Percentiles rank a stretch among this genome's conserved stretches.
These are phyloP conservation scores for Moxostoma hubbsi DNA, from an alignment of 2,797 vertebrate genomes.

Conservation along the genomic window DNA sequence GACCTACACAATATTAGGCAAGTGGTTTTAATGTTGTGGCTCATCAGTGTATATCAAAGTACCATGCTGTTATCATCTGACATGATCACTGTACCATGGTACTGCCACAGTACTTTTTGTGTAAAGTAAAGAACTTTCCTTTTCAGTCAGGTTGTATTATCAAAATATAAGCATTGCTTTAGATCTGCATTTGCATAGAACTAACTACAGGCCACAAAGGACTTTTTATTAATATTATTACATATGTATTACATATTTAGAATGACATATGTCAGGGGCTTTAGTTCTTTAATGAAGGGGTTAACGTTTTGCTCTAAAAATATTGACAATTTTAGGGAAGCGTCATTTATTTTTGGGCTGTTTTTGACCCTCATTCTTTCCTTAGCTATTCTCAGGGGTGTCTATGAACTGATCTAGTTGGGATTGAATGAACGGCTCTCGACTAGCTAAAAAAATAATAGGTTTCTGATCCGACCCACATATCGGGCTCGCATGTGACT, in stretches of 20 bases:
- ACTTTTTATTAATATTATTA: background rate
- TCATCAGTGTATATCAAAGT: too few species aligned
- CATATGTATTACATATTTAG: background rate
- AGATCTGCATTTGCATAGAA: too few species aligned
- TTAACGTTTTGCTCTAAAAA: slow-evolving; percentile 39
- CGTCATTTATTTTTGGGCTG: slow-evolving; percentile 45
- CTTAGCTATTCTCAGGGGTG: slow-evolving; percentile 40
- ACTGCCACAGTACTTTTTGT: too few species aligned
- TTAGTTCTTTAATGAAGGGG: background rate
- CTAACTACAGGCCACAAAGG: background rate
- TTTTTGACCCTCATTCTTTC: slow-evolving; percentile 29
- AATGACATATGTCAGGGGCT: background rate
- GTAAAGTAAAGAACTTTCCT: too few species aligned
- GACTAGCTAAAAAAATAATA: slow-evolving; percentile 38
- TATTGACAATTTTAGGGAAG: slow-evolving; percentile 34
- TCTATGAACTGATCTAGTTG: slow-evolving; percentile 52
- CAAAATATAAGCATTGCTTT: too few species aligned
- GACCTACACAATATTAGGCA: too few species aligned
- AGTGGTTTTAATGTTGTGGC: too few species aligned
- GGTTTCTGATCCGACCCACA: slow-evolving; percentile 47
- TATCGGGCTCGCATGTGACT: slow-evolving; percentile 14
- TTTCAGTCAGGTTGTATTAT: too few species aligned
- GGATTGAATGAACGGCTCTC: slow-evolving; percentile 38
- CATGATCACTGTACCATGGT: too few species aligned
- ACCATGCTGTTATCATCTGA: too few species aligned